Base-by-base conservation (phyloP, 2,888 invertebrate species). In the Cephus rjabovi region DNA sequence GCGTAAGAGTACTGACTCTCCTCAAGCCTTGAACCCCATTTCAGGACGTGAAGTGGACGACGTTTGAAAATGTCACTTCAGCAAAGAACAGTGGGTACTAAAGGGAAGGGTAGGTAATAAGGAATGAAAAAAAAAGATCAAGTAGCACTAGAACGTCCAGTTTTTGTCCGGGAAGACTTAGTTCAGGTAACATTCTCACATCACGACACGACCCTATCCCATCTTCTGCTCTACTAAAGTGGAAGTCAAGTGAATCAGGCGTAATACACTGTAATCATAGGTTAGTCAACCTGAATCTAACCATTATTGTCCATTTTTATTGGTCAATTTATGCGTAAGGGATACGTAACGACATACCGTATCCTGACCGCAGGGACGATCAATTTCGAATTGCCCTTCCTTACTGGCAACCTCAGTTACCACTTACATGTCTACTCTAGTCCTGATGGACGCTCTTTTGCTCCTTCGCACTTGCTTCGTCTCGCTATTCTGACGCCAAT, bases 101-200 rank as follows among this genome's bases (percentile, higher is more conserved):
- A 71, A 71, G 31, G 15, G 71, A 9, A 34, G 37, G 31, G 74
- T 34, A 12, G 74, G 80, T 69, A 76, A 80, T 80, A 80, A 77
- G 75, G 73, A 79, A 75, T 73, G 74, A 78, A 69, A 40, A 78
- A 77, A 77, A 56, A 56, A 68, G 33, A 56, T 74, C 69, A 79
- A 80, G 74, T 56, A 77, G 77, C 75, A 78, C 76, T 74, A 74
- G 86, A 83, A 82, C 82, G 84, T 85, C 87, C 85, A 87, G 88
- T 87, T 87, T 87, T 87, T 87, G 85, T 79, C 31, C 74, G 30
- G 77, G 84, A 80, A 82, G 82, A 79, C 79, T 82, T 81, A 82
- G 81, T 79, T 80, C 84, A 78, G 81, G 77, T 78, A 84, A 81
- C 82, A 80, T 85, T 80, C 81, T 79, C 80, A 74, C 77, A 71